Evolutionary conservation across 2,888 invertebrate genomes (phyloP).

Genomic region (Agriopis leucophaearia): DNA sequence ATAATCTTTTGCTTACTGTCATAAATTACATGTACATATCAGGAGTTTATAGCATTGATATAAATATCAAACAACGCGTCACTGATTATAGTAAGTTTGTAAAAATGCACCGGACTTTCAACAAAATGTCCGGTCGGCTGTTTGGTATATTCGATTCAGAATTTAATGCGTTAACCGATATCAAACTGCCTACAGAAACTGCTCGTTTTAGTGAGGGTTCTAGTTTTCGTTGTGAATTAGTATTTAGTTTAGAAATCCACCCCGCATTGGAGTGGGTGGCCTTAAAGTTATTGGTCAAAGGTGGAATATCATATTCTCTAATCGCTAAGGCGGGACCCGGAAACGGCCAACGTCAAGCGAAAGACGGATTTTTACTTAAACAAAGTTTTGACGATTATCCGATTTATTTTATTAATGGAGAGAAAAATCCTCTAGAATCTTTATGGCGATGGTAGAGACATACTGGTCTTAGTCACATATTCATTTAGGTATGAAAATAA

Average conservation of each 20-base stretch:
- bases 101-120: neutral
- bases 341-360: neutral
- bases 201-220: neutral
- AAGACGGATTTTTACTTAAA: constrained; percentile 1
- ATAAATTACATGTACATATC: neutral
- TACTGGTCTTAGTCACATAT: neutral
- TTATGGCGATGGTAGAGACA: neutral
- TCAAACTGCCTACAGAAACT: neutral
- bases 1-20: neutral
- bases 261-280: neutral
- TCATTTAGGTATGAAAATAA: too few relatives aligned
- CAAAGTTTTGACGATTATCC: neutral
- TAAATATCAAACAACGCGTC: neutral
- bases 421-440: neutral
- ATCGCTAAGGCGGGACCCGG: constrained; percentile 4
- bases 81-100: neutral
- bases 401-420: neutral
- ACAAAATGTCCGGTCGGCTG: neutral
- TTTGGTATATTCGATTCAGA: neutral
- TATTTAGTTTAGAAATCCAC: neutral
- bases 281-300: neutral
- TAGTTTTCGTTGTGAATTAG: neutral
- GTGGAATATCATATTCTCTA: neutral
- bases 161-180: neutral
- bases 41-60: neutral